Base-by-base conservation (phyloP, 2,797 vertebrate species). In the Alectoris magna region DNA sequence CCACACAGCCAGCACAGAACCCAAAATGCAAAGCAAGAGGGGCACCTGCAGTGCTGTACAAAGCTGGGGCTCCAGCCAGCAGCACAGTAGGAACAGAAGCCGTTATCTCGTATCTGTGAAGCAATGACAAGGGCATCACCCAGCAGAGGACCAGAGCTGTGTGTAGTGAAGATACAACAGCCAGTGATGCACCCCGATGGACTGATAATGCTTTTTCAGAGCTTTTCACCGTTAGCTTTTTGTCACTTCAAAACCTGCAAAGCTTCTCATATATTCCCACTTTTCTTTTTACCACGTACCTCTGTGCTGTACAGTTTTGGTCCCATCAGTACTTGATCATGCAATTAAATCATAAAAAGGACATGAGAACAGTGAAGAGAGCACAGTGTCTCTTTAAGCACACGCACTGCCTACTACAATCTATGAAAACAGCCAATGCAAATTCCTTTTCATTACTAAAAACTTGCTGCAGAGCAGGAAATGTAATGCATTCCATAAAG, bases 141-240 rank as follows among this genome's bases (percentile, higher is more conserved):
- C 41, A 4, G 1, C 41, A 24, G n/a, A 74, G 23, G 11, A 15
- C 27, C 4, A 10, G 24, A 67, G 44, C 49, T 64, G 67, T 11
- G 1, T 13, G 10, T 31, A 56, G 10, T 75, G 75, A 70, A 71
- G 46, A 23, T 21, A 56, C 29, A 29, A 39, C n/a, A 75, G n/a
- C 6, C 31, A 14, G 63, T 0, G 2, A 29, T 10, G 41, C 36
- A 13, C 14, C 36, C 22, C 1, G 11, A 70, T 14, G 64, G n/a
- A 13, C 48, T 46, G 73, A 31, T 13, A 74, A 22, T 1, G n/a
- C 2, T 24, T 27, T 49, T 60, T 44, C 18, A 48, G 43, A 77
- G 44, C 15, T 66, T 36, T 88, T 80, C 60, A 31, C 24, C 22
- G 21, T 19, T 41, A 53, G 21, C 5, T 49, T 73, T 9, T 36